Percentiles rank a stretch among this genome's conserved stretches.
Conservation (phyloP, 2,888 invertebrate genomes). For the Agapostemon virescens region DNA sequence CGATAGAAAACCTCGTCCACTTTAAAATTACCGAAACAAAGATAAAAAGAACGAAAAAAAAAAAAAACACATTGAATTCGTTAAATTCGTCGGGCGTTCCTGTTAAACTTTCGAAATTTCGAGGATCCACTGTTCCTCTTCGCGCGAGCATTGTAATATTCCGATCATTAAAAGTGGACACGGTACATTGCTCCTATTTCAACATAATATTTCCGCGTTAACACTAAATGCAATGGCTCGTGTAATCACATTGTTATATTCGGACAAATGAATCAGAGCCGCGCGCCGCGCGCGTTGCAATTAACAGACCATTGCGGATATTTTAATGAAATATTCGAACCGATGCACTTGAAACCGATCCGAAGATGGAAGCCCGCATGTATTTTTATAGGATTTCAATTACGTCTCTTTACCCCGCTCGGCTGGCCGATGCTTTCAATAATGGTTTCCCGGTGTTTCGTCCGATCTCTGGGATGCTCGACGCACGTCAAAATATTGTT, state of each 20-base stretch:
- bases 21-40: neutral
- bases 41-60: no score
- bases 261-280: neutral
- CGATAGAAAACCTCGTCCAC: neutral
- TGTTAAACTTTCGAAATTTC: neutral
- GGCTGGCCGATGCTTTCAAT: neutral
- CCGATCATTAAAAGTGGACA: neutral
- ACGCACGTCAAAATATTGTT: neutral
- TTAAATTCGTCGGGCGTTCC: neutral
- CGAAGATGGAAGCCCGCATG: neutral
- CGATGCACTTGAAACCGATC: neutral
- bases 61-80: no score
- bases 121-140: neutral
- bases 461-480: neutral
- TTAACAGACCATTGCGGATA: neutral
- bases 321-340: slow-evolving; percentile 7
- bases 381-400: slow-evolving; percentile 26
- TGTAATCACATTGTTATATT: slow-evolving; percentile 2
- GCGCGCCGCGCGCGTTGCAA: neutral
- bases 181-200: neutral
- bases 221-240: neutral
- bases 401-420: neutral
- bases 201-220: neutral
- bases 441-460: slow-evolving; percentile 8
- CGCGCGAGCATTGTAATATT: neutral